Conservation (phyloP, 2,113 vertebrate genomes). For the Podocnemis expansa region DNA sequence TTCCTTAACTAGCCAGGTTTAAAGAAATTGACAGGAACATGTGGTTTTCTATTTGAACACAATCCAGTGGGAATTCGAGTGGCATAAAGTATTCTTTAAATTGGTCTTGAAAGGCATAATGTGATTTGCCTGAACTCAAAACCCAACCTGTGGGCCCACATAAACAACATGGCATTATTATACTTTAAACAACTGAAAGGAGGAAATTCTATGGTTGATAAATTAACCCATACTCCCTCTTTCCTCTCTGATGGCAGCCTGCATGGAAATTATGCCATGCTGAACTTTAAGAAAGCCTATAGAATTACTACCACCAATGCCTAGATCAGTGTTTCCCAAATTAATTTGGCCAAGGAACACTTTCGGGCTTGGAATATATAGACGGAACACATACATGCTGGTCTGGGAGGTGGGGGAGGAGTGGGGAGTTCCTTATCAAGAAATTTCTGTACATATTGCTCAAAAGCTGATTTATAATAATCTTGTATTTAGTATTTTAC, state of each 20-base stretch:
- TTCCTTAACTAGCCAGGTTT: neutral
- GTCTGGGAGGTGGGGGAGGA: too few relatives aligned
- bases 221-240: neutral
- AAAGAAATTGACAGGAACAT: neutral
- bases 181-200: neutral
- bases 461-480: too few relatives aligned
- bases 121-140: neutral
- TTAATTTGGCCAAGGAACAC: too few relatives aligned
- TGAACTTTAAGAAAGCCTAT: neutral
- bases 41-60: neutral
- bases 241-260: neutral
- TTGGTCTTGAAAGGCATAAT: neutral
- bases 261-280: neutral
- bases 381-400: too few relatives aligned
- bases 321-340: too few relatives aligned
- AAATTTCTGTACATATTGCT: too few relatives aligned
- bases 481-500: too few relatives aligned
- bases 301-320: neutral
- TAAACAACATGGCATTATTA: neutral
- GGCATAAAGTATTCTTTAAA: neutral
- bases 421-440: too few relatives aligned
- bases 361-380: too few relatives aligned
- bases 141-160: neutral
- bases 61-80: neutral
- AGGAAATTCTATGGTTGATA: neutral